Evolutionary conservation across 2,888 invertebrate genomes (phyloP).

Genomic region (Beris chalybata): DNA sequence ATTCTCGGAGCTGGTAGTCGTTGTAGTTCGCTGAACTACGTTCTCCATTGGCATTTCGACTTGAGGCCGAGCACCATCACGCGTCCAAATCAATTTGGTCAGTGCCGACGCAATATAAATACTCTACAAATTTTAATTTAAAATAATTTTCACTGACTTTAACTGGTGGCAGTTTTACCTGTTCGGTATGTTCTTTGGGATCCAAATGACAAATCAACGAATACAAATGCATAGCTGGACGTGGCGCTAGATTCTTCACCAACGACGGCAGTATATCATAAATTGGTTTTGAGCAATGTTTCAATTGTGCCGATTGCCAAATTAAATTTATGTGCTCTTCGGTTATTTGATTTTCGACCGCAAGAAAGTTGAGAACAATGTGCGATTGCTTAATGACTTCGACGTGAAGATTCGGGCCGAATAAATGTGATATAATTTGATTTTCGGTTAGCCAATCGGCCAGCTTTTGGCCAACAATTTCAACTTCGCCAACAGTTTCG

Average conservation of each 20-base stretch:
- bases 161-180: conserved; percentile 58
- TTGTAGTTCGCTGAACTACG: conserved; percentile 57
- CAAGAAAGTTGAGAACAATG: conserved; percentile 87
- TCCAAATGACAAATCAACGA: conserved; percentile 83
- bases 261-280: conserved; percentile 87
- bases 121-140: conserved; percentile 62
- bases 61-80: conserved; percentile 61
- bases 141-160: neutral
- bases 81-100: conserved; percentile 89
- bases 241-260: conserved; percentile 85
- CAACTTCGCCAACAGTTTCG: conserved; percentile 83
- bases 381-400: conserved; percentile 95
- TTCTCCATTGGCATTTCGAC: conserved; percentile 52
- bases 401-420: conserved; percentile 96
- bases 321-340: conserved; percentile 89
- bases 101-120: conserved; percentile 86
- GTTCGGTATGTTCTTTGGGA: conserved; percentile 90
- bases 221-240: conserved; percentile 86
- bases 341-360: conserved; percentile 87
- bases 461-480: conserved; percentile 79
- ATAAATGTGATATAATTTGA: conserved; percentile 90
- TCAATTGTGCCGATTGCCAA: conserved; percentile 93
- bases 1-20: conserved; percentile 73
- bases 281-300: conserved; percentile 92
- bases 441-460: conserved; percentile 87